Base-by-base conservation (phyloP, 2,797 vertebrate genomes). In the Xiphophorus birchmanni region DNA sequence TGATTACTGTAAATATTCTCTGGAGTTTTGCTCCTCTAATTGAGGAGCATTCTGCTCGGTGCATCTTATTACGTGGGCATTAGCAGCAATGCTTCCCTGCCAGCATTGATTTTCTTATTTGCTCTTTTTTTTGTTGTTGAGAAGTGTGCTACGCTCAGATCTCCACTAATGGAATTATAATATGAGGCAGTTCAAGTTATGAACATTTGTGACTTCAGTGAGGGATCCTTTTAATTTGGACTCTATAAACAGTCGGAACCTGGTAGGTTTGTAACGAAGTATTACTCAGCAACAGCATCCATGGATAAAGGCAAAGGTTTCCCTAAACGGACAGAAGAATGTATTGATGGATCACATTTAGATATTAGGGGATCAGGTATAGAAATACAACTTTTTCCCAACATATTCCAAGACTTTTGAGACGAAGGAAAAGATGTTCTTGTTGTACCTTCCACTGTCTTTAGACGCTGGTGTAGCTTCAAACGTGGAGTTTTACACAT, bases 1-100 rank as follows among this genome's bases (percentile, higher is more conserved):
- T 93, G 93, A 95, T 94, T 91, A 92, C 91, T 87, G 90, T 92
- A 92, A 92, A 92, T 92, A 92, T 86, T 89, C 88, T 91, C 90
- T 69, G 9, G 89, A 92, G 92, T 91, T 87, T 87, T 71, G 82
- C 87, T 87, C 82, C 3, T 5, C 81, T 93, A 88, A 92, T 89
- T 91, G 91, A 88, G 81, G 84, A 86, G 87, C 89, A 73, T 85
- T 83, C 86, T 79, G 89, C 79, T 84, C 81, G 89, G 80, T 80
- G 88, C 88, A 90, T 90, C 86, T 91, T 83, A 91, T 92, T 93
- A 91, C 73, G 90, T 87, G 89, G 88, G 89, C 84, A 77, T 86
- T 82, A 81, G 87, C 86, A 40, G 80, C 75, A 37, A 77, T 76
- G 63, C 77, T 72, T 88, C 80, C 48, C 52, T 88, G 88, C 91